These are phyloP conservation scores for Chaitophorus viminalis DNA, from an alignment of 2,888 invertebrate species.

Conservation along the genomic window DNA sequence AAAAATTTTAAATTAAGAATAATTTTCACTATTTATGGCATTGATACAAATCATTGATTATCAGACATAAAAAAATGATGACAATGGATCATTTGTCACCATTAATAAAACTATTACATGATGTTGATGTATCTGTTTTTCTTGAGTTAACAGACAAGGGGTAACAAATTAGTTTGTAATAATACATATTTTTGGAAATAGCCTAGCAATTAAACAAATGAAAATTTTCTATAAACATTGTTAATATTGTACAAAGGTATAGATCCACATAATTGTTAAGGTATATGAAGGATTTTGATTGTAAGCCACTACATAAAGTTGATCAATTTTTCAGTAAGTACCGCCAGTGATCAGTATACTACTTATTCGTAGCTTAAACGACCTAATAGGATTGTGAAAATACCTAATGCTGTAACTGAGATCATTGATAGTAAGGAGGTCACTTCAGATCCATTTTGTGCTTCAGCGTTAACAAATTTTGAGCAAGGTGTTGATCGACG, in stretches of 20 bases:
- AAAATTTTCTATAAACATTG: background rate
- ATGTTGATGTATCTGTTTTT: background rate
- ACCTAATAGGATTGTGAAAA: conserved; percentile 29
- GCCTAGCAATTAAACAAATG: background rate
- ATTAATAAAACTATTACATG: too few species aligned
- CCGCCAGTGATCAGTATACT: background rate
- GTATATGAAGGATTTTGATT: conserved; percentile 42
- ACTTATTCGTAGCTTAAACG: conserved; percentile 28
- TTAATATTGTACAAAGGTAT: background rate
- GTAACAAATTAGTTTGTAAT: background rate
- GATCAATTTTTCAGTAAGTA: conserved; percentile 19
- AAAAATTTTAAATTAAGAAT: background rate
- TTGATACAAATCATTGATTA: background rate
- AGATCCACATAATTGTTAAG: background rate
- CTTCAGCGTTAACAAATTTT: conserved; percentile 66
- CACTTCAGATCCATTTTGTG: background rate
- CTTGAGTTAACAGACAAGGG: background rate
- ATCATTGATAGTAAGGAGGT: conserved; percentile 15
- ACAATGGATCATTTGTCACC: too few species aligned
- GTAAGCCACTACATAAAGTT: conserved; percentile 20
- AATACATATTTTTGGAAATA: background rate
- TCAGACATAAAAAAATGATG: too few species aligned
- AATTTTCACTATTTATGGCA: background rate
- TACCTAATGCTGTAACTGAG: conserved; percentile 23
- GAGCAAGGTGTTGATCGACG: conserved; percentile 76